Base-by-base conservation (phyloP, 2,797 vertebrate genomes). In the Melopsittacus undulatus region DNA sequence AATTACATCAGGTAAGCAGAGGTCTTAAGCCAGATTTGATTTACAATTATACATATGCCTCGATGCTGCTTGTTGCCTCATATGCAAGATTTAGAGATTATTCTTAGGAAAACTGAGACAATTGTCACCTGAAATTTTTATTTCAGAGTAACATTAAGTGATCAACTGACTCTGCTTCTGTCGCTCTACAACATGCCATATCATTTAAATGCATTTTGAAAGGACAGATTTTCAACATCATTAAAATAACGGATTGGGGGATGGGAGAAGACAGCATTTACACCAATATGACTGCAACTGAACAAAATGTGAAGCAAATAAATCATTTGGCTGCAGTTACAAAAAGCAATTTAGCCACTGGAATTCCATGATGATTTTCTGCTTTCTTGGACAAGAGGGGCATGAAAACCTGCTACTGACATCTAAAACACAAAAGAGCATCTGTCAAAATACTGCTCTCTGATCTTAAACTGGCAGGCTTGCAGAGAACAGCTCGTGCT, bases 321-420 rank as follows among this genome's bases (percentile, higher is more conserved):
- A 87, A 91, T 52, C 63, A 70, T 68, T 86, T 94, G 76, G 68
- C 76, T 75, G 51, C 43, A 95, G 59, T 68, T 90, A 91, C 52
- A 81, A 51, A 95, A 96, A 81, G 51, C 36, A 52, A 74, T 86
- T 91, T 91, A 94, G 83, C 76, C 76, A 90, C 48, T 87, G 80
- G 83, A 83, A 91, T 86, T 89, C 83, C 83, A 70, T 42, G 23
- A 36, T 54, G 46, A 67, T 91, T 87, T 92, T 95, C 76, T 94
- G 56, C 83, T 85, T 91, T 92, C 68, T 70, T 80, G 51, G 73
- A 85, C 68, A 91, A 80, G 49, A 91, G 23, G 11, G 23, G 56
- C 61, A 91, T 22, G 20, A 88, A 92, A 94, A 94, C 85, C 61
- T 96, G 85, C 79, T 80, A 70, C 68, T 81, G 73, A 86, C 83